Conservation (phyloP, 2,888 invertebrate species). For the Vesta saturnalis region DNA sequence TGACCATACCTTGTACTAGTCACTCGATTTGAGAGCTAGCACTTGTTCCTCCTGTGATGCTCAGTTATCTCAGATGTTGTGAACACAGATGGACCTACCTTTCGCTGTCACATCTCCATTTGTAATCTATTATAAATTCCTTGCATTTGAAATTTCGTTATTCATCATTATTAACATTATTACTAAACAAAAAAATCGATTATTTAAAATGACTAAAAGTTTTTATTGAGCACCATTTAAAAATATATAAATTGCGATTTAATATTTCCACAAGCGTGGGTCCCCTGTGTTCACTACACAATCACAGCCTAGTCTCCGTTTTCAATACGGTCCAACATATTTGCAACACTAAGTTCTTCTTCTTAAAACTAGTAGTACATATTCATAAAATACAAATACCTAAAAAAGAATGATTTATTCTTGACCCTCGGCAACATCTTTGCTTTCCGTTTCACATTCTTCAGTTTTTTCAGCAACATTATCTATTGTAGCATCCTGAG, state of each 20-base stretch:
- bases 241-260: conserved; percentile 38
- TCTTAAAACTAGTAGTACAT: conserved; percentile 30
- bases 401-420: conserved; percentile 14
- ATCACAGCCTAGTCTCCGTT: conserved; percentile 56
- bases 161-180: not conserved
- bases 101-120: conserved; percentile 47
- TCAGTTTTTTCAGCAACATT: not conserved
- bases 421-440: conserved; percentile 14
- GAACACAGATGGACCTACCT: conserved; percentile 68
- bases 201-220: conserved; percentile 36
- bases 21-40: conserved; percentile 83
- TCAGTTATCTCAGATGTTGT: conserved; percentile 57
- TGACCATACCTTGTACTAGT: conserved; percentile 83
- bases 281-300: conserved; percentile 61
- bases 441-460: conserved; percentile 8
- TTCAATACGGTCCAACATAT: conserved; percentile 46
- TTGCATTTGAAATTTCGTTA: conserved; percentile 3
- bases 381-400: conserved; percentile 32
- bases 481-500: conserved; percentile 11
- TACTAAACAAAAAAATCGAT: conserved; percentile 15
- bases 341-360: conserved; percentile 47
- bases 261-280: conserved; percentile 38
- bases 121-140: not conserved
- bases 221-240: conserved; percentile 37
- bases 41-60: conserved; percentile 66